Conservation (phyloP, 2,113 vertebrate species). For the Monarcha castaneiventris region DNA sequence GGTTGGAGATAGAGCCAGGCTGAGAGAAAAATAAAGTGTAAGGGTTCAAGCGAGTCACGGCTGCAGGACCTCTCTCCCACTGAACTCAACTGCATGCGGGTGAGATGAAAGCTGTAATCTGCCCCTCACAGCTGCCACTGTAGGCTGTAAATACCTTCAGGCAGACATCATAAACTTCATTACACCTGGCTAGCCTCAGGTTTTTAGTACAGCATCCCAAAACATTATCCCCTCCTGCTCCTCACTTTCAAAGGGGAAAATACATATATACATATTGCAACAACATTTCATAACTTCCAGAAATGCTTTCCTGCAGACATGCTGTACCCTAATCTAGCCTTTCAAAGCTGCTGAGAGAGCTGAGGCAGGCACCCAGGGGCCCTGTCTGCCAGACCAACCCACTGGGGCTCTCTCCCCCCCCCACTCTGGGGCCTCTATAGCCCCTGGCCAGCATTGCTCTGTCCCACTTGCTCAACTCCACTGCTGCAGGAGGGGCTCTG, state of each 20-base stretch:
- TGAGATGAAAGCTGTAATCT: neutral
- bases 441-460: too few species aligned
- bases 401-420: rapidly evolving
- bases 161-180: neutral
- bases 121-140: neutral
- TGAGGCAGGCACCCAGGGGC: neutral
- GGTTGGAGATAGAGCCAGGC: neutral
- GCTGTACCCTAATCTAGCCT: neutral
- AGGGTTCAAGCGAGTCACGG: neutral
- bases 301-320: neutral
- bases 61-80: neutral
- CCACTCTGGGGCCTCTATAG: rapidly evolving
- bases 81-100: neutral
- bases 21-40: neutral
- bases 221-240: neutral
- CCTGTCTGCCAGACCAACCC: neutral
- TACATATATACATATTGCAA: neutral
- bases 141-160: neutral
- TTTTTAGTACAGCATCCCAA: neutral
- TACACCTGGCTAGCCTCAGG: slow-evolving; percentile 5
- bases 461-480: neutral
- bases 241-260: neutral
- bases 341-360: neutral
- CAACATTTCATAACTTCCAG: neutral
- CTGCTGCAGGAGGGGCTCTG: neutral